These are phyloP conservation scores for Jordanella pulchra DNA, from an alignment of 2,797 vertebrate genomes.

Conservation along the genomic window DNA sequence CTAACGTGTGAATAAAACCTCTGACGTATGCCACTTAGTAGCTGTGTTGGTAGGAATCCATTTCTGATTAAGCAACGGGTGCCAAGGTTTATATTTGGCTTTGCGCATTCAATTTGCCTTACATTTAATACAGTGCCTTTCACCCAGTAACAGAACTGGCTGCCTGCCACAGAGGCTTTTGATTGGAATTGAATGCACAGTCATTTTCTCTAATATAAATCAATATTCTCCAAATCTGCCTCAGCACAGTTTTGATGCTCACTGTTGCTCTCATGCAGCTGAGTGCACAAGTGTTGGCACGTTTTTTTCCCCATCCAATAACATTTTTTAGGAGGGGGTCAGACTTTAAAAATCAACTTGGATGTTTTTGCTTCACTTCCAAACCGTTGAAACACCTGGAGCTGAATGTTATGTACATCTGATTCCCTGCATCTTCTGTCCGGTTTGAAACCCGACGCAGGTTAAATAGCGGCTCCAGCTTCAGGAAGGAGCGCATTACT, in stretches of 20 bases:
- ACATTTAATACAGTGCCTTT: conserved; percentile 71
- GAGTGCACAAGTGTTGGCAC: conserved; percentile 50
- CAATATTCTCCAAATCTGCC: conserved; percentile 75
- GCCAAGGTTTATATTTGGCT: conserved; percentile 71
- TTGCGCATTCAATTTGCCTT: conserved; percentile 72
- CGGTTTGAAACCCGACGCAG: conserved; percentile 27
- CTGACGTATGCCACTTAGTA: conserved; percentile 47
- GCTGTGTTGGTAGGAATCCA: conserved; percentile 61
- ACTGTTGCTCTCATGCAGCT: conserved; percentile 52
- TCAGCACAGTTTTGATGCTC: conserved; percentile 66
- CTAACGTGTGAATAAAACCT: conserved; percentile 35
- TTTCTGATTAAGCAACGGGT: conserved; percentile 59
- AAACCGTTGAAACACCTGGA: conserved; percentile 40
- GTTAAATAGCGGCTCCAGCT: conserved; percentile 36
- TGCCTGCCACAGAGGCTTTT: conserved; percentile 73
- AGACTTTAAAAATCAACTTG: conserved; percentile 60
- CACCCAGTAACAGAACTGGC: conserved; percentile 74
- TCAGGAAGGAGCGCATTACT: conserved; percentile 35
- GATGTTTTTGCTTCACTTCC: conserved; percentile 30
- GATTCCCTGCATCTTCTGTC: conserved; percentile 2
- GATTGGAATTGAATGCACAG: conserved; percentile 79
- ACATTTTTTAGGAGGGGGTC: conserved; percentile 54
- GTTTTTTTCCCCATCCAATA: conserved; percentile 12
- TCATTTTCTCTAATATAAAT: conserved; percentile 79
- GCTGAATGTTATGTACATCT: not conserved